Evolutionary conservation across 1,140 invertebrate genomes (phyloP).

Genomic region (Drosophila simulans): DNA sequence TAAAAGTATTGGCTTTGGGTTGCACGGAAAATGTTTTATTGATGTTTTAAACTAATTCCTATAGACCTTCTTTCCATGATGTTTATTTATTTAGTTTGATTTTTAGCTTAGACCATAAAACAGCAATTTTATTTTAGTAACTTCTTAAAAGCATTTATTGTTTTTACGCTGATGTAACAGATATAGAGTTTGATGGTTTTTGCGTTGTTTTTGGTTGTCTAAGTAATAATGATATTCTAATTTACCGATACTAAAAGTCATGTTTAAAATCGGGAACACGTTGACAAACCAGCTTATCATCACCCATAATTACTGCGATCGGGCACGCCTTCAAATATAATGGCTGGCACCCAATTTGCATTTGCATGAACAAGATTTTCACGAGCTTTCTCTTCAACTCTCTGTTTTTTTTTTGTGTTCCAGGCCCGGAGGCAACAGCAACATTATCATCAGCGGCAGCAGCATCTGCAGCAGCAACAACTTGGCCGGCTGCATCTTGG

Average conservation of each 20-base stretch:
- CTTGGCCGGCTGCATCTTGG: constrained; percentile 14
- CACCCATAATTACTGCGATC: constrained; percentile 21
- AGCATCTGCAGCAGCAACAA: constrained; percentile 9
- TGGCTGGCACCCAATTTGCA: constrained; percentile 39
- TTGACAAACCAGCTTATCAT: constrained; percentile 17
- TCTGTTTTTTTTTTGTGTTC: constrained; percentile 26
- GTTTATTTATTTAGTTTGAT: no score
- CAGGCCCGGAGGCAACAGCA: constrained; percentile 57
- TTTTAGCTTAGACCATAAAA: no score
- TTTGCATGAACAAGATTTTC: constrained; percentile 45
- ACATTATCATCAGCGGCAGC: constrained; percentile 14
- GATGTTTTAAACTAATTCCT: not conserved
- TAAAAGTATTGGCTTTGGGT: not conserved
- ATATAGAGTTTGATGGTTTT: no score
- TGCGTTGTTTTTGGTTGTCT: no score
- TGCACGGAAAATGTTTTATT: not conserved
- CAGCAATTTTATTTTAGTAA: no score
- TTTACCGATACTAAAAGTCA: not conserved
- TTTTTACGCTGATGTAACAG: no score
- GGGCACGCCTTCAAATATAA: constrained; percentile 27
- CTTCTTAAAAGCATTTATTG: no score
- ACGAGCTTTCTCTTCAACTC: constrained; percentile 66
- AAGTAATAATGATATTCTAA: no score
- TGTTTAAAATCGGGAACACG: not conserved
- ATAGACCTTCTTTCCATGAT: no score